These are phyloP conservation scores for Pungitius pungitius DNA, from an alignment of 2,113 vertebrate genomes.

Conservation along the genomic window DNA sequence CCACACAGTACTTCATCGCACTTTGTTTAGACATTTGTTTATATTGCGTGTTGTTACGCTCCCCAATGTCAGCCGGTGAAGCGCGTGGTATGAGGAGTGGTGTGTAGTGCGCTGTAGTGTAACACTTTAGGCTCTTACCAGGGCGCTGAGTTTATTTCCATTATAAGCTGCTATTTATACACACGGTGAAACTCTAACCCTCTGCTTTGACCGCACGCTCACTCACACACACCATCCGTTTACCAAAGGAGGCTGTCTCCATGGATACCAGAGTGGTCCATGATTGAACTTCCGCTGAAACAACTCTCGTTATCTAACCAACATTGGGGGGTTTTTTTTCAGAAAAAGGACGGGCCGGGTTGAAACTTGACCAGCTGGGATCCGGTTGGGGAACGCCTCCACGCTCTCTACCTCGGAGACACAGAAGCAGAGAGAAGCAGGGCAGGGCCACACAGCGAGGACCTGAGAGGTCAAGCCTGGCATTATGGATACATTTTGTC, in stretches of 20 bases:
- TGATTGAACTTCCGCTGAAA: conserved; percentile 32
- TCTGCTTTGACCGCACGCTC: conserved; percentile 39
- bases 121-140: conserved; percentile 29
- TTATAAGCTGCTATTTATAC: conserved; percentile 63
- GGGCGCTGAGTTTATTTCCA: conserved; percentile 50
- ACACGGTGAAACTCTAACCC: conserved; percentile 54
- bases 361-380: conserved; percentile 29
- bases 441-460: neutral
- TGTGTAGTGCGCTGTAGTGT: conserved; percentile 6
- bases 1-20: neutral
- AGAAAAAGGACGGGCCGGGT: neutral
- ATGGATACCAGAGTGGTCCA: conserved; percentile 63
- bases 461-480: conserved; percentile 18
- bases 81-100: conserved; percentile 1
- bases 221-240: conserved; percentile 33
- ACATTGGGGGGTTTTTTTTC: conserved; percentile 32
- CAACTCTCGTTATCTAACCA: conserved; percentile 29
- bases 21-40: neutral
- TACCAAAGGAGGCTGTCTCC: conserved; percentile 56
- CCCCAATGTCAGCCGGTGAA: neutral
- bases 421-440: conserved; percentile 35
- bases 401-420: conserved; percentile 5
- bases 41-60: neutral
- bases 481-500: neutral
- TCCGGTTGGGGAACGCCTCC: conserved; percentile 12